Percentiles rank a stretch among this genome's conserved stretches.
Evolutionary conservation across 2,113 vertebrate species (phyloP).

Genomic region (Rhinopomastus cyanomelas): DNA sequence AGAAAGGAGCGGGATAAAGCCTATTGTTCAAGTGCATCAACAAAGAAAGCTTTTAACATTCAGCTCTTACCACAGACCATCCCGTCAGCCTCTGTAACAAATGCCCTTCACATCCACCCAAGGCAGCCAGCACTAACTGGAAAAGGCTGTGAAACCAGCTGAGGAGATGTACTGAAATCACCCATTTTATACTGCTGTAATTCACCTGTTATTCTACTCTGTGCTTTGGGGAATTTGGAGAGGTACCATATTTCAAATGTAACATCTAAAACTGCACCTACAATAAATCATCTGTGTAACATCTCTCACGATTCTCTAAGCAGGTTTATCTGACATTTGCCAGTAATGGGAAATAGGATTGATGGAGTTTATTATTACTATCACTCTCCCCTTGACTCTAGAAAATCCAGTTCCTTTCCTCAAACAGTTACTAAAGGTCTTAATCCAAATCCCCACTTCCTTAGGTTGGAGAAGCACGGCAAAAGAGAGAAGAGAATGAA

Average conservation of each 20-base stretch:
- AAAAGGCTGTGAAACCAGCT: background rate
- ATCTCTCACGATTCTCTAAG: background rate
- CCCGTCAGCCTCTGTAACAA: background rate
- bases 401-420: background rate
- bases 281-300: background rate
- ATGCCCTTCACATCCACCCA: background rate
- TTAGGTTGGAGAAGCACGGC: background rate
- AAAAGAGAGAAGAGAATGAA: background rate
- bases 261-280: background rate
- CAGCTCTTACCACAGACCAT: background rate
- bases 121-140: background rate
- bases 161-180: background rate
- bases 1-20: background rate
- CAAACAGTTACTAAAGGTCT: background rate
- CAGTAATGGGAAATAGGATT: constrained; percentile 29
- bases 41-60: background rate
- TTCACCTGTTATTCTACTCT: background rate
- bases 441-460: background rate
- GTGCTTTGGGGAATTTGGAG: background rate
- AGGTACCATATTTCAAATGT: background rate
- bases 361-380: constrained; percentile 3
- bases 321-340: constrained; percentile 15
- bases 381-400: background rate
- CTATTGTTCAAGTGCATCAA: background rate
- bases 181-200: background rate